Percentiles rank a stretch among this genome's conserved stretches.
Evolutionary conservation across 1,140 invertebrate genomes (phyloP).

Genomic region (Leptopilina boulardi): DNA sequence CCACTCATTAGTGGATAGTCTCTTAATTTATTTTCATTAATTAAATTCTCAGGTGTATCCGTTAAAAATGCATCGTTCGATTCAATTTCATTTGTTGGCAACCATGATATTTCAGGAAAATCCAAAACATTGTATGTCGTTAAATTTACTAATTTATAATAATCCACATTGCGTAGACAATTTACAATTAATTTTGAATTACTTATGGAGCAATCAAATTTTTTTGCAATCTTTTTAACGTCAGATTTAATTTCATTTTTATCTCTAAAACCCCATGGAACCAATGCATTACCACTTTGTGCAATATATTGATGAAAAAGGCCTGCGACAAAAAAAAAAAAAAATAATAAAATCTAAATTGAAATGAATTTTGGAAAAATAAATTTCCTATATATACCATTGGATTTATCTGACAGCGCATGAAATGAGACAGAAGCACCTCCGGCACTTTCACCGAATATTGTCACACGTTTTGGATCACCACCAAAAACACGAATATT

Average conservation of each 20-base stretch:
- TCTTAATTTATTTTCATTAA: background rate
- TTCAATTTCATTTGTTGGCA: constrained; percentile 16
- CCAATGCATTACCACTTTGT: background rate
- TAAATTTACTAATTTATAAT: background rate
- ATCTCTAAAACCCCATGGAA: constrained; percentile 4
- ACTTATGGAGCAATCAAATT: background rate
- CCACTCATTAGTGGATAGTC: constrained; percentile 14
- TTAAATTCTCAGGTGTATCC: constrained; percentile 7
- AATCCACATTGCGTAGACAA: background rate
- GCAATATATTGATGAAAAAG: constrained; percentile 25
- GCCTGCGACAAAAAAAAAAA: background rate
- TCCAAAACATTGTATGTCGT: background rate
- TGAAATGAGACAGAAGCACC: background rate
- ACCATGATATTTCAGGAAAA: background rate
- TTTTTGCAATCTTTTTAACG: background rate
- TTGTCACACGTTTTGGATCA: background rate
- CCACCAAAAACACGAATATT: background rate
- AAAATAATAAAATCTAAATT: too few species aligned
- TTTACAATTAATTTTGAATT: background rate
- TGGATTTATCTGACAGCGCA: background rate
- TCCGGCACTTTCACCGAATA: background rate
- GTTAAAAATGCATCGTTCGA: constrained; percentile 10
- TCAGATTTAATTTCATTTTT: background rate
- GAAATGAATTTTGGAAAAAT: background rate
- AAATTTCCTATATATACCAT: background rate